phyloP scores from a whole-genome alignment of 2,797 vertebrate species.

The Holocentrus rufus region DNA sequence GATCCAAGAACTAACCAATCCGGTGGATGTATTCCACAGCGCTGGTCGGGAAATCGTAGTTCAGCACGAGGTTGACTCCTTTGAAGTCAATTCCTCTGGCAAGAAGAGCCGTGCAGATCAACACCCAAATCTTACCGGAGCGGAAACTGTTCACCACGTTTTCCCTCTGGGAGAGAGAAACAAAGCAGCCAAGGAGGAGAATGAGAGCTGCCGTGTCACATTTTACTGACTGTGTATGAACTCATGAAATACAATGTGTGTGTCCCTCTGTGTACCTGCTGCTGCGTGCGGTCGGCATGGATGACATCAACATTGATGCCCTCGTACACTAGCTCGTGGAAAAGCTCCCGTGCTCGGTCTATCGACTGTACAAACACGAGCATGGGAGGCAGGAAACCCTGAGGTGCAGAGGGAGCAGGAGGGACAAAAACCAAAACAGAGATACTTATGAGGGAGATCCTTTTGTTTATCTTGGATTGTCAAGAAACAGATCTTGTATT shows the following conservation, averaged over 20 bases:
- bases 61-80: conserved; percentile 94
- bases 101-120: conserved; percentile 94
- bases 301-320: conserved; percentile 98
- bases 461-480: neutral
- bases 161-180: conserved; percentile 84
- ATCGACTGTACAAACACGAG: conserved; percentile 98
- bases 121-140: conserved; percentile 96
- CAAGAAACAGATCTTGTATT: neutral
- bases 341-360: conserved; percentile 93
- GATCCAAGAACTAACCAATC: conserved; percentile 84
- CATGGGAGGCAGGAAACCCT: conserved; percentile 95
- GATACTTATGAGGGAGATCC: neutral
- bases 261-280: conserved; percentile 83
- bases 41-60: conserved; percentile 96
- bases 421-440: neutral
- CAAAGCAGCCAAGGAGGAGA: neutral
- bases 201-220: neutral
- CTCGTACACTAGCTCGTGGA: conserved; percentile 95
- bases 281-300: conserved; percentile 95
- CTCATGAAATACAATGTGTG: neutral
- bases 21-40: conserved; percentile 97
- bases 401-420: neutral
- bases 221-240: neutral
- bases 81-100: conserved; percentile 98
- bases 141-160: conserved; percentile 92